phyloP scores from a whole-genome alignment of 2,888 invertebrate genomes.

The Cryptocephalus primarius region DNA sequence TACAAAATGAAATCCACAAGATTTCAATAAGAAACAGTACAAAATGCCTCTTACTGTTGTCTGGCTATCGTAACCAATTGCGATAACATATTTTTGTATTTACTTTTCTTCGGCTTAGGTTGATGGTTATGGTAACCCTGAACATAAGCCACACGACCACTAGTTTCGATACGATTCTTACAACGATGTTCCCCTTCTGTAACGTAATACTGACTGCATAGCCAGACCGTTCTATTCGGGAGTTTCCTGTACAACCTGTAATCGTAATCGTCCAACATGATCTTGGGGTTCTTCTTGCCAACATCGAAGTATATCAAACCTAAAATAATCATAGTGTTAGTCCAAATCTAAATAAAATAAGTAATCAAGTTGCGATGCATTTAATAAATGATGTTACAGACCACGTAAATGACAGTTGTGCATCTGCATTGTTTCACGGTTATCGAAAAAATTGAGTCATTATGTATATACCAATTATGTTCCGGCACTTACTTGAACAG shows the following conservation, averaged over 20 bases:
- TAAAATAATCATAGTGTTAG: conserved; percentile 6
- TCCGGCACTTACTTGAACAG: no score
- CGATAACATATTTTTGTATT: conserved; percentile 19
- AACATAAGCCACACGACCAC: conserved; percentile 16
- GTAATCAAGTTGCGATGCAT: no score
- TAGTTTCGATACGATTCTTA: conserved; percentile 19
- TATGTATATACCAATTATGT: no score
- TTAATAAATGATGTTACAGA: no score
- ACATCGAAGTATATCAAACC: conserved; percentile 16
- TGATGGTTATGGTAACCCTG: conserved; percentile 20
- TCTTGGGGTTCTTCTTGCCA: conserved; percentile 20
- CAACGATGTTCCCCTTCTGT: conserved; percentile 12
- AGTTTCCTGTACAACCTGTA: conserved; percentile 15
- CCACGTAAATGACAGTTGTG: no score
- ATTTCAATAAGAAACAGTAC: no score
- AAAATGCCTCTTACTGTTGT: not conserved
- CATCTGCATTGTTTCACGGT: no score
- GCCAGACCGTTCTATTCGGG: conserved; percentile 15
- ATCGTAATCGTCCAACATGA: conserved; percentile 16
- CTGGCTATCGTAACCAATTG: conserved; percentile 18
- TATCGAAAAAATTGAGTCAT: no score
- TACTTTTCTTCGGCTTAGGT: conserved; percentile 13
- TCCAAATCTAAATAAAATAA: no score
- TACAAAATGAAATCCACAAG: no score
- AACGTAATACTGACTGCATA: conserved; percentile 15